Base-by-base conservation (phyloP, 1,140 invertebrate genomes). In the Carposina sasakii region DNA sequence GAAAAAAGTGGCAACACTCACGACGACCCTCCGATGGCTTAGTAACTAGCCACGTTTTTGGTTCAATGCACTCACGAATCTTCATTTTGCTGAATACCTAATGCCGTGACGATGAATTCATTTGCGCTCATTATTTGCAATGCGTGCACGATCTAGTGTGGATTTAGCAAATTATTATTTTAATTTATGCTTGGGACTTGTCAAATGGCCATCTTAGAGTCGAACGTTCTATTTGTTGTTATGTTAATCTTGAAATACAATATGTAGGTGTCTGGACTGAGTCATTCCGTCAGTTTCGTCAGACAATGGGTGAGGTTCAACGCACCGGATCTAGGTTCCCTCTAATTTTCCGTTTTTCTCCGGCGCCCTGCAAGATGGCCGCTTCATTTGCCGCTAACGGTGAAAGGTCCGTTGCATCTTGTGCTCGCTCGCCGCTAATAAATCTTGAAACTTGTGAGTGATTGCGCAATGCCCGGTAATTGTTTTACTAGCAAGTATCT, bases 1-100 rank as follows among this genome's bases (percentile, higher is more conserved):
- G n/a, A n/a, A n/a, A n/a, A n/a, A 73, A 73, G 73, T 75, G 65
- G 61, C 54, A 54, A 63, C 52, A 58, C 67, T 73, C 71, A 75
- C 74, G 71, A 73, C 58, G n/a, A n/a, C 60, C 51, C 43, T 51
- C 49, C 64, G 64, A 62, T 67, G 69, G 67, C 67, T 77, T 76
- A 78, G 72, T 77, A 77, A 78, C 72, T 60, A 67, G 56, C 69
- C 76, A 79, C 79, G 79, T 75, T 81, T 79, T 72, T 78, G 72
- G 79, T 83, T 83, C 76, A 81, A 75, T 76, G 79, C 75, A 83
- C 79, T 78, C 75, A 71, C 69, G 67, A 68, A 73, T 73, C 58
- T 60, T 67, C 64, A 75, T 71, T 72, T 72, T 72, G 63, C 69
- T 69, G 68, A 66, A 76, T 68, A 60, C 57, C 65, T 67, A 76